A percentile compares a stretch with the other conserved stretches of the same genome.
Conservation (phyloP, 2,888 invertebrate species). For the Mesopsocus fuscifrons region DNA sequence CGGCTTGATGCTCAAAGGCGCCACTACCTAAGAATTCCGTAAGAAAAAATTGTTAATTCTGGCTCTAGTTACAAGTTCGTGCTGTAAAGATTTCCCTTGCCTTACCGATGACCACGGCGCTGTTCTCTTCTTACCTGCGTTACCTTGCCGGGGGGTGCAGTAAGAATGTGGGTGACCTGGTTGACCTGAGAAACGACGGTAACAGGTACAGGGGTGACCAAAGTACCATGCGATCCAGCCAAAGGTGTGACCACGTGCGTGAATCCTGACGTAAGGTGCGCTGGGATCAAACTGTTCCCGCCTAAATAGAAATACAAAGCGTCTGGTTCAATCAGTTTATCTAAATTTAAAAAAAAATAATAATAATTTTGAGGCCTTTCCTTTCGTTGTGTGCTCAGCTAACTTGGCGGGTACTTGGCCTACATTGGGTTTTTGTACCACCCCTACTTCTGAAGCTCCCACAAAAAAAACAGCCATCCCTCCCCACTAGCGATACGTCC, state of each 20-base stretch:
- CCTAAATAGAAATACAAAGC: background rate
- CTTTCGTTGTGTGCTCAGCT: too few species aligned
- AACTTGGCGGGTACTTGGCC: too few species aligned
- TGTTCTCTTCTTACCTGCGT: too few species aligned
- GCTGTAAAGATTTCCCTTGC: too few species aligned
- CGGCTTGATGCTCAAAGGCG: constrained; percentile 7
- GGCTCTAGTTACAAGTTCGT: too few species aligned
- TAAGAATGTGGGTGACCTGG: constrained; percentile 41
- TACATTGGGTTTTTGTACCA: too few species aligned
- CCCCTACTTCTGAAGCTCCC: too few species aligned
- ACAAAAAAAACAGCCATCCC: too few species aligned
- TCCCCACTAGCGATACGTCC: too few species aligned
- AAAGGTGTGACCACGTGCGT: constrained; percentile 25
- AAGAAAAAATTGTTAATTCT: too few species aligned
- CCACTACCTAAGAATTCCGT: background rate
- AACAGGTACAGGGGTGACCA: constrained; percentile 20
- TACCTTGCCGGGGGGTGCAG: constrained; percentile 26
- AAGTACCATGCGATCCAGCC: background rate
- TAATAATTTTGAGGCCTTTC: too few species aligned
- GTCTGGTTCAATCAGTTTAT: background rate
- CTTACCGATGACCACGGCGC: too few species aligned
- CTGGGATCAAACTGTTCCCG: constrained; percentile 11
- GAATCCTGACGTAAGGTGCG: constrained; percentile 21
- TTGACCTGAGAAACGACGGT: constrained; percentile 41
- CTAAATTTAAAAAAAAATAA: constrained; percentile 1